Evolutionary conservation across 1,140 invertebrate genomes (phyloP).

Genomic region (Kradibia gibbosae): DNA sequence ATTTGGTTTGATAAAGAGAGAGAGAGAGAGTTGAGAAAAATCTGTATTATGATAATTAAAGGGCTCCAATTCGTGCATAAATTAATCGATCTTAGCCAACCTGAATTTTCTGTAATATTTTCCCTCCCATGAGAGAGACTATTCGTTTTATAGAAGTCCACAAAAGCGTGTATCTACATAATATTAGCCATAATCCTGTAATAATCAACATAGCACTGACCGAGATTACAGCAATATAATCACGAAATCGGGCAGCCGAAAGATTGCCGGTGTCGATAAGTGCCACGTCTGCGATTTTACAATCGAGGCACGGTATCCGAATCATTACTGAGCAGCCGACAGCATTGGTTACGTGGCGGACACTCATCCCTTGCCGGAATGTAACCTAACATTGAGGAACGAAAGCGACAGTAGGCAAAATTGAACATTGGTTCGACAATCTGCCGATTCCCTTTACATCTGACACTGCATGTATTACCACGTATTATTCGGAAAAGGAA

Average conservation of each 20-base stretch:
- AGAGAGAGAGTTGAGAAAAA: too few species aligned
- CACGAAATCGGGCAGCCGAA: background rate
- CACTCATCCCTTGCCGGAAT: constrained; percentile 10
- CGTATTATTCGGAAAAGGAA: too few species aligned
- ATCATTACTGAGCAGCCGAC: background rate
- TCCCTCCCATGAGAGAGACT: too few species aligned
- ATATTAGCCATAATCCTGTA: background rate
- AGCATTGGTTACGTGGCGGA: background rate
- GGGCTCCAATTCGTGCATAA: too few species aligned
- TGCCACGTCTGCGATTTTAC: constrained; percentile 39
- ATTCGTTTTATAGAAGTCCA: too few species aligned
- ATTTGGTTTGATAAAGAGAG: too few species aligned
- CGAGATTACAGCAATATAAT: constrained; percentile 2
- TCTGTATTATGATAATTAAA: too few species aligned
- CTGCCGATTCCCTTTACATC: background rate
- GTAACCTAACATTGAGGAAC: background rate
- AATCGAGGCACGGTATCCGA: constrained; percentile 26
- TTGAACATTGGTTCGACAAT: background rate
- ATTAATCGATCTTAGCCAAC: too few species aligned
- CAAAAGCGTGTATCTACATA: background rate
- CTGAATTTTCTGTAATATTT: too few species aligned
- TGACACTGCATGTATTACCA: too few species aligned
- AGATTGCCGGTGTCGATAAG: background rate
- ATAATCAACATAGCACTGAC: constrained; percentile 33
- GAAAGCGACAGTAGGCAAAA: background rate